A percentile compares a stretch with the other conserved stretches of the same genome.
Conservation (phyloP, 23 tunicate genomes). For the Aplidium turbinatum region DNA sequence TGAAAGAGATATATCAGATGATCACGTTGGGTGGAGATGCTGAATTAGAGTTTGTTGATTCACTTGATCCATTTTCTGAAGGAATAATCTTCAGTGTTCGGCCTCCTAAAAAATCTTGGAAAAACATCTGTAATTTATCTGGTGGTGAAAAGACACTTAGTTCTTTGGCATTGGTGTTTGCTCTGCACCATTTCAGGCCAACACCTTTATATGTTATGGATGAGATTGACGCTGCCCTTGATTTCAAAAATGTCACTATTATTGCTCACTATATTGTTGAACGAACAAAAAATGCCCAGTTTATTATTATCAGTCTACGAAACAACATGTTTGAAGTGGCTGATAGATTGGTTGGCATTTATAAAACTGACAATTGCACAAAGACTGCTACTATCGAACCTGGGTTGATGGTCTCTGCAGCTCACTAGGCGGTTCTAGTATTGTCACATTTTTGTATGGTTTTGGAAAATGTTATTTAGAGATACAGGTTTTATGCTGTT, state of each 20-base stretch:
- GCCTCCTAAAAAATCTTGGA: slow-evolving; percentile 98
- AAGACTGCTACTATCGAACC: slow-evolving; percentile 84
- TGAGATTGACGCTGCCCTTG: slow-evolving; percentile 98
- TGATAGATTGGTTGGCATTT: slow-evolving; percentile 89
- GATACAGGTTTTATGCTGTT: too few species aligned
- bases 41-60: slow-evolving; percentile 92
- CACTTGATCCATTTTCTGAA: slow-evolving; percentile 94
- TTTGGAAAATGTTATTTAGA: too few species aligned
- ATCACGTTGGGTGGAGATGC: slow-evolving; percentile 98
- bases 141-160: slow-evolving; percentile 97
- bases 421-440: too few species aligned
- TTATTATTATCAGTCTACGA: slow-evolving; percentile 88
- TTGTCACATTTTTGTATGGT: too few species aligned
- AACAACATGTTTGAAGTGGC: slow-evolving; percentile 96
- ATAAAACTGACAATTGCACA: slow-evolving; percentile 97
- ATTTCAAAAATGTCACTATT: slow-evolving; percentile 92
- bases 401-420: slow-evolving; percentile 4
- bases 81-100: slow-evolving; percentile 93
- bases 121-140: slow-evolving; percentile 87
- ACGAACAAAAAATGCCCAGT: slow-evolving; percentile 90
- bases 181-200: slow-evolving; percentile 95
- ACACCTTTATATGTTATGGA: slow-evolving; percentile 99
- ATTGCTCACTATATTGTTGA: slow-evolving; percentile 89
- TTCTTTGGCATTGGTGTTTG: slow-evolving; percentile 91
- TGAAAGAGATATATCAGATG: slow-evolving; percentile 97